Percentiles rank a stretch among this genome's conserved stretches.
phyloP scores from a whole-genome alignment of 2,797 vertebrate genomes.

The Poecile montanus region DNA sequence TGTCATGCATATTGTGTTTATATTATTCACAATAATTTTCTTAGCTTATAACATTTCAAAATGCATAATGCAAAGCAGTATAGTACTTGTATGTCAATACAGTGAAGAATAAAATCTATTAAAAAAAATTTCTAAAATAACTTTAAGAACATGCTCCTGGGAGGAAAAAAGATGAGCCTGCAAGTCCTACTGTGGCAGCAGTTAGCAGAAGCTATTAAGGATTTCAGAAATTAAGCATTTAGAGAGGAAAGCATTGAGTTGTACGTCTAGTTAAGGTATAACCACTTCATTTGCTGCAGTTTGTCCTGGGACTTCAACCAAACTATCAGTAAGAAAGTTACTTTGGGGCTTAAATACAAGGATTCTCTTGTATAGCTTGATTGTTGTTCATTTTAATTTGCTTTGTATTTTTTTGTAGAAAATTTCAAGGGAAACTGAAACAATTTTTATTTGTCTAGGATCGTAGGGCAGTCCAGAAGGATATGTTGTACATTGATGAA shows the following conservation, averaged over 20 bases:
- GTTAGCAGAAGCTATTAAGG: not conserved
- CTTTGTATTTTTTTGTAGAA: not conserved
- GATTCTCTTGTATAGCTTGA: not conserved
- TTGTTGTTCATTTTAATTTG: not conserved
- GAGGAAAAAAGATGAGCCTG: not conserved
- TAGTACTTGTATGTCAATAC: not conserved
- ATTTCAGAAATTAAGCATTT: not conserved
- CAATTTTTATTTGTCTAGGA: constrained; percentile 73
- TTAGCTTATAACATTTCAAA: not conserved
- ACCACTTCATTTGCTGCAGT: not conserved
- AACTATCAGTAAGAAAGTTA: not conserved
- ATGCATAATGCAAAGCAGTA: not conserved
- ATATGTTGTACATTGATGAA: constrained; percentile 92
- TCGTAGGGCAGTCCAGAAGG: constrained; percentile 90
- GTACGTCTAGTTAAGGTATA: not conserved
- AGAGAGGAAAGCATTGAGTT: not conserved
- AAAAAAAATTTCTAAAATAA: not conserved
- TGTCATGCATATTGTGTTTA: not conserved
- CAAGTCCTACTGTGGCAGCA: not conserved
- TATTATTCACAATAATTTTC: not conserved
- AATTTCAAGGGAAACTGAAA: constrained; percentile 6
- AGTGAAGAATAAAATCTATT: not conserved
- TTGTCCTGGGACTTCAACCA: not conserved
- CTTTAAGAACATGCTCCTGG: not conserved
- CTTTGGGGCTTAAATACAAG: not conserved